Conservation (phyloP, 2,113 vertebrate genomes). For the Stercorarius parasiticus region DNA sequence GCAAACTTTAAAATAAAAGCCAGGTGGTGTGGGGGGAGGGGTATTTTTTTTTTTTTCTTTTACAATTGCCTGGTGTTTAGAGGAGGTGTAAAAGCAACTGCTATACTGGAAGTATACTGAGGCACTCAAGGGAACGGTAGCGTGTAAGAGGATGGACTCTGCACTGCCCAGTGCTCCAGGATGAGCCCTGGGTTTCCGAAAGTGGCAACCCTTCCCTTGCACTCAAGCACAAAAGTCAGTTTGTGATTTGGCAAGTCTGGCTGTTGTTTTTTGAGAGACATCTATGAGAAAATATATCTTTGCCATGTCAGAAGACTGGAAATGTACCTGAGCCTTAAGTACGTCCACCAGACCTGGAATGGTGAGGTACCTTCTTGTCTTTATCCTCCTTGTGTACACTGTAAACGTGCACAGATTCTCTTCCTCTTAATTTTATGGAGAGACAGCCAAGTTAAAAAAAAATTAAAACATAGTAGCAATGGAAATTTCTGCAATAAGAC, state of each 20-base stretch:
- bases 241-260: background rate
- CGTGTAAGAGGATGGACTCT: accelerated
- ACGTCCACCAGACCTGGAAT: background rate
- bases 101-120: background rate
- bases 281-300: background rate
- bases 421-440: background rate
- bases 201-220: background rate
- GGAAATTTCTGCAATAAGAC: background rate
- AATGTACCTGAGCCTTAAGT: background rate
- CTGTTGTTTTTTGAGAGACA: background rate
- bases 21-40: no score
- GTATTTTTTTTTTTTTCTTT: background rate
- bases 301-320: background rate
- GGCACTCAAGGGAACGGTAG: background rate
- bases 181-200: background rate
- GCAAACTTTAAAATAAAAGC: background rate
- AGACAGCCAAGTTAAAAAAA: background rate
- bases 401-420: background rate
- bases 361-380: background rate
- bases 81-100: background rate
- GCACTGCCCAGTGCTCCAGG: background rate
- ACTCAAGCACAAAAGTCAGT: background rate
- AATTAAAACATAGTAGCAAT: background rate
- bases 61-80: background rate
- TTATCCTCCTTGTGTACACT: background rate